Evolutionary conservation across 1,140 invertebrate species (phyloP).

Genomic region (Trinorchestia longiramus): DNA sequence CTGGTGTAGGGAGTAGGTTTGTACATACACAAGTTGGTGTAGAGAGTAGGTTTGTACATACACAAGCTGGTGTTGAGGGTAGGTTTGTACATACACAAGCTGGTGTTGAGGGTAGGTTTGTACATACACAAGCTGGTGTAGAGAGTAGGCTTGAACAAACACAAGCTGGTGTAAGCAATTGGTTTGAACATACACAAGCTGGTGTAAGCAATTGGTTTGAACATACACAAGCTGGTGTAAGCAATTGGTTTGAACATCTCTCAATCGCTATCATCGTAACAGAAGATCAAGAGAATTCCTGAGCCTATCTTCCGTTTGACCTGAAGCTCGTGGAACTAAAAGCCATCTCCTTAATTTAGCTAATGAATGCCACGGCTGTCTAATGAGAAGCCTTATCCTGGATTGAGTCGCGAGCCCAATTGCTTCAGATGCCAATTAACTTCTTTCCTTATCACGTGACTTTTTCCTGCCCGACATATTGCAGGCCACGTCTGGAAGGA

Average conservation of each 20-base stretch:
- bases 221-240: neutral
- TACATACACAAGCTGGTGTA: neutral
- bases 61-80: too few relatives aligned
- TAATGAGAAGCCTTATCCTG: neutral
- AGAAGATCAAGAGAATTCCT: neutral
- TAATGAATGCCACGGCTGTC: neutral
- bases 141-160: neutral
- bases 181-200: neutral
- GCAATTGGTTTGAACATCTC: neutral
- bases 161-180: neutral
- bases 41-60: too few relatives aligned
- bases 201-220: neutral
- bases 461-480: neutral
- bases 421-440: conserved; percentile 7
- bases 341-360: neutral
- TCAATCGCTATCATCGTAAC: neutral
- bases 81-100: too few relatives aligned
- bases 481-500: too few relatives aligned
- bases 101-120: too few relatives aligned
- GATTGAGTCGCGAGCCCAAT: neutral
- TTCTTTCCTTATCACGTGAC: neutral
- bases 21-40: too few relatives aligned
- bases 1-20: too few relatives aligned
- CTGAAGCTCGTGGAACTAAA: neutral
- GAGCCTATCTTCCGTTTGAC: neutral